Base-by-base conservation (phyloP, 2,888 invertebrate genomes). In the Drosophila putrida region DNA sequence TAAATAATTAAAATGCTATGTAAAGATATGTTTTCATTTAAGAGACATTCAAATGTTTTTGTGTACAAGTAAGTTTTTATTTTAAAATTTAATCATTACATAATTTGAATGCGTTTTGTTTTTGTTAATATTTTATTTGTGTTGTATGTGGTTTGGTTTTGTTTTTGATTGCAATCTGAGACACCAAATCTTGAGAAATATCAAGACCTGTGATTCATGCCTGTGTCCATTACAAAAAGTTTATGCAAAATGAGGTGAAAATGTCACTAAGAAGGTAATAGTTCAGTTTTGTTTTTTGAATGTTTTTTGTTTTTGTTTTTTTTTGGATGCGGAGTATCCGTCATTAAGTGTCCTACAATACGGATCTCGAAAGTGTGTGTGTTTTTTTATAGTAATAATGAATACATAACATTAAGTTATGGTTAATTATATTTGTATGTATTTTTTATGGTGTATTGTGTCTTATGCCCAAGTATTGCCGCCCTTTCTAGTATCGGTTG, bases 401-500 rank as follows among this genome's bases (percentile, higher is more conserved):
- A 33, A 13, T 44, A 46, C 51, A 51, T 51, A 51, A 60, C 51
- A 47, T 58, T 50, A 38, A 73, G 53, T 74, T 55, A 60, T 50
- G 53, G 15, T 60, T 60, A 60, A 51, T 35, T 25, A 60, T 38
- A 47, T 39, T 31, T 62, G 10, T 39, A 38, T 62, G 10, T 61
- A 33, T 35, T 53, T 44, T 41, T 11, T 59, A 50, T 39, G 25
- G 25, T 57, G 65, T 67, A 60, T 74, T 77, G 64, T 76, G 78
- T 76, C 78, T 70, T 76, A 76, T 60, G 65, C 59, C 78, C 61
- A 39, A 50, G 35, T 57, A 57, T 44, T 57, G 57, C 57, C 4
- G 28, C 25, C 43, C 54, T 35, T n/a, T 47, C 41, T 92, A 92
- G 70, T 91, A 92, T 68, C 92, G 91, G 76, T 91, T 92, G 79